Percentiles rank a stretch among this genome's conserved stretches.
Evolutionary conservation across 2,888 invertebrate genomes (phyloP).

Genomic region (Aporophyla lueneburgensis): DNA sequence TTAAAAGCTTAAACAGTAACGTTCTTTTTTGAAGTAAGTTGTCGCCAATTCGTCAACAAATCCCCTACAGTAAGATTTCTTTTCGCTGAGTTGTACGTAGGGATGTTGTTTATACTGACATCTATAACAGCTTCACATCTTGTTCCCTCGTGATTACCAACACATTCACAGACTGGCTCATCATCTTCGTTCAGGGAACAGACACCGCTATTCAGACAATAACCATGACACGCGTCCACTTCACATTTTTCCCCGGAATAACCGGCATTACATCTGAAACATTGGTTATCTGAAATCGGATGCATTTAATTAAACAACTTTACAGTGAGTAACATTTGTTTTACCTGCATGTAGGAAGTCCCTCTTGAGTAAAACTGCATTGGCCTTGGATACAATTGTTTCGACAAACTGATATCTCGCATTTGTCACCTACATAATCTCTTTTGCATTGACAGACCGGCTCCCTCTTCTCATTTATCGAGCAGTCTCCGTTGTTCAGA

Average conservation of each 20-base stretch:
- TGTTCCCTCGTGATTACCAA: too few species aligned
- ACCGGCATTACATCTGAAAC: constrained; percentile 81
- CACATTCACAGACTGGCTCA: too few species aligned
- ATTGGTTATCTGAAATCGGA: not conserved
- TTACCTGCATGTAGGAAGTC: not conserved
- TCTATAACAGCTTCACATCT: too few species aligned
- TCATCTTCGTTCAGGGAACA: not conserved
- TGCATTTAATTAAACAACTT: too few species aligned
- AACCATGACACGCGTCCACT: not conserved
- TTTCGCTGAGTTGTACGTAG: not conserved
- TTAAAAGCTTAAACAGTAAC: not conserved
- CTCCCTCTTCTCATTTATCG: not conserved
- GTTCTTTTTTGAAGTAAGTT: not conserved
- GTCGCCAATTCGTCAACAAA: not conserved
- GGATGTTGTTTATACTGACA: not conserved
- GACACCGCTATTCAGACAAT: not conserved
- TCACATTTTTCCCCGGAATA: constrained; percentile 80
- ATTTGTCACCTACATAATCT: not conserved
- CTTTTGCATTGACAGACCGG: constrained; percentile 4
- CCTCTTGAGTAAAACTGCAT: not conserved
- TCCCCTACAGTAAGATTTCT: constrained; percentile 6
- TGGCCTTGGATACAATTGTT: constrained; percentile 3
- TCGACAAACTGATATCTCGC: not conserved
- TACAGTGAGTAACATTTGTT: not conserved
- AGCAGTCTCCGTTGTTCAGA: not conserved